Percentiles rank a stretch among this genome's conserved stretches.
These are phyloP conservation scores for Meriones psammophilus DNA, from an alignment of 2,797 vertebrate genomes.

Conservation along the genomic window DNA sequence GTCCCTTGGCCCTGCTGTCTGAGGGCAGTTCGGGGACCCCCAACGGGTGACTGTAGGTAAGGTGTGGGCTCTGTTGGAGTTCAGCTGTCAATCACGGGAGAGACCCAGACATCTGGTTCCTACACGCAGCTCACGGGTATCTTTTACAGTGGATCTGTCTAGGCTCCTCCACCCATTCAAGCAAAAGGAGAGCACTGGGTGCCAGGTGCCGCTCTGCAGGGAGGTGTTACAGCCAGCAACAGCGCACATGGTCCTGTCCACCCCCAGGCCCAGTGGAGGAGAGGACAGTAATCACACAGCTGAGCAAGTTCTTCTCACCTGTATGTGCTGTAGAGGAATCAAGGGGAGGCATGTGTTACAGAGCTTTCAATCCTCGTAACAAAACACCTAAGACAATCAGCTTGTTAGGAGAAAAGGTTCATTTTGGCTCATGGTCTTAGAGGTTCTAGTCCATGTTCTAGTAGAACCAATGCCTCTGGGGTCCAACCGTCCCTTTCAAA, in stretches of 20 bases:
- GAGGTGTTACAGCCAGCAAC: not conserved
- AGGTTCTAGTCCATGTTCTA: not conserved
- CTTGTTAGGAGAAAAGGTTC: not conserved
- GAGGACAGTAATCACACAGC: not conserved
- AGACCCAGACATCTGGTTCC: not conserved
- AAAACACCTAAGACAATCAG: not conserved
- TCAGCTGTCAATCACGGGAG: conserved; percentile 22
- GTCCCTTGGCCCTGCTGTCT: not conserved
- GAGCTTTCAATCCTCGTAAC: not conserved
- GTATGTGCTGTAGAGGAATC: not conserved
- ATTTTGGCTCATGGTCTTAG: not conserved
- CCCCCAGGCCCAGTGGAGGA: not conserved
- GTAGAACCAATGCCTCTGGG: not conserved
- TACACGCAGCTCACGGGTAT: not conserved
- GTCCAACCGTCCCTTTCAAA: not conserved
- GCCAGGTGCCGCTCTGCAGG: not conserved
- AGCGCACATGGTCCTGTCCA: not conserved
- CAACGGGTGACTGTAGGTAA: not conserved
- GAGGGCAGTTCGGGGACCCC: not conserved
- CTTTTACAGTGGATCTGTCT: conserved; percentile 22
- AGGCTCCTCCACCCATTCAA: not conserved
- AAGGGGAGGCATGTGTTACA: not conserved
- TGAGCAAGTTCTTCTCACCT: not conserved
- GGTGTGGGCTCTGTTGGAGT: not conserved
- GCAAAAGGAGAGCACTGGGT: not conserved